phyloP scores from a whole-genome alignment of 2,113 vertebrate species.

The Lycaon pictus region DNA sequence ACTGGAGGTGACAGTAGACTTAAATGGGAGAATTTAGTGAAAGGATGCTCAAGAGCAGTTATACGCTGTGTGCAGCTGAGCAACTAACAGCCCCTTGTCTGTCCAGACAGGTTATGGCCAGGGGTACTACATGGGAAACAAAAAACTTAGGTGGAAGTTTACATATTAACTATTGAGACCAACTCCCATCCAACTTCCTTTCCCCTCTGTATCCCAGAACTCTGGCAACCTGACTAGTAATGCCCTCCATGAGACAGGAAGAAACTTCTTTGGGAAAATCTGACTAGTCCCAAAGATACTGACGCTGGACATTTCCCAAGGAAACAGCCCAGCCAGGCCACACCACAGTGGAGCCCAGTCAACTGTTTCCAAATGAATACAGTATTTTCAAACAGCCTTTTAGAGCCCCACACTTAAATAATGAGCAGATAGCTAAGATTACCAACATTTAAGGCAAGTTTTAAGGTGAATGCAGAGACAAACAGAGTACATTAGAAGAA shows the following conservation, averaged over 20 bases:
- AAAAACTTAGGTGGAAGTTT: neutral
- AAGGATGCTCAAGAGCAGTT: neutral
- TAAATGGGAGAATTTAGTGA: neutral
- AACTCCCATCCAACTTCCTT: neutral
- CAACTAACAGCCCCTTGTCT: neutral
- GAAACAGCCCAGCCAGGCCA: neutral
- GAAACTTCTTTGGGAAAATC: slow-evolving; percentile 24
- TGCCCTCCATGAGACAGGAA: neutral
- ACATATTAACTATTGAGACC: neutral
- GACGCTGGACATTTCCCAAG: neutral
- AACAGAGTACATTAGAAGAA: slow-evolving; percentile 24
- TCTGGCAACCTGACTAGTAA: neutral
- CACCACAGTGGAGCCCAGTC: neutral
- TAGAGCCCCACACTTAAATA: neutral
- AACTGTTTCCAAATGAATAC: neutral
- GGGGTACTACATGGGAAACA: neutral
- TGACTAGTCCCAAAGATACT: neutral
- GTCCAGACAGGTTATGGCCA: neutral
- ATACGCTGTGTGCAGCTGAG: neutral
- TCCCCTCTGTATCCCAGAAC: neutral
- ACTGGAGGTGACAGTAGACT: neutral
- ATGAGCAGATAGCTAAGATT: slow-evolving; percentile 1
- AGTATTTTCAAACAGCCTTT: slow-evolving; percentile 5
- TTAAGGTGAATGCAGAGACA: neutral
- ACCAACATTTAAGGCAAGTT: slow-evolving; percentile 11